Evolutionary conservation across 2,797 vertebrate species (phyloP), one percentile per base, ranked within the genome.

Genomic region (Enteromius argenteus): DNA sequence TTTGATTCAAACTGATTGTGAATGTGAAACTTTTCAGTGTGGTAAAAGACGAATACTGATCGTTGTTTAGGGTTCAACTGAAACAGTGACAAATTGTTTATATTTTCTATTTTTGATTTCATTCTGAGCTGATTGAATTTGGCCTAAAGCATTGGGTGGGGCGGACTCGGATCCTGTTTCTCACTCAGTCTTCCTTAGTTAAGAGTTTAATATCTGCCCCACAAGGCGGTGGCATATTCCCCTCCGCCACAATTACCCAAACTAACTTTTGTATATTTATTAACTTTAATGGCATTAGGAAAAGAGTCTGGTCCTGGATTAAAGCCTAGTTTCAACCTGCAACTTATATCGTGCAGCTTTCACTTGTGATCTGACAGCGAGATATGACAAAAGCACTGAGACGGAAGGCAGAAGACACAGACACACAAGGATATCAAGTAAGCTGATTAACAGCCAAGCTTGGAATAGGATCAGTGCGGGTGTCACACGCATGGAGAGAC

Each of bases 391-490:
- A 68, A 75, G 66, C 73, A 80, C 53, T 21, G n/a, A 83, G 73
- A 56, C 15, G 7, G 60, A 79, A 72, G 69, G 53, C 60, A 66
- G 44, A 84, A 85, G 73, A 87, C 79, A 87, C 84, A 64, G 46
- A 90, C 73, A 88, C 67, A 81, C 67, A 77, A 83, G 78, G 81
- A 83, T 80, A 53, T 53, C 46, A 44, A 77, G 53, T 90, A 90
- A 90, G 84, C 86, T 51, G 87, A 89, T 88, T 90, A 89, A 76
- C 62, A 79, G 68, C 72, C 79, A 77, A 60, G 58, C 56, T 83
- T 75, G 81, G 76, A 90, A 89, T 83, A 87, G 87, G 83, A 90
- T 81, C 81, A 87, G 80, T 49, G 44, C 64, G 19, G 46, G 46
- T 62, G 51, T 77, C 72, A 39, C 75, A 69, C 32, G 35, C 67